phyloP scores from a whole-genome alignment of 2,113 vertebrate genomes.

The Anhinga rufa region DNA sequence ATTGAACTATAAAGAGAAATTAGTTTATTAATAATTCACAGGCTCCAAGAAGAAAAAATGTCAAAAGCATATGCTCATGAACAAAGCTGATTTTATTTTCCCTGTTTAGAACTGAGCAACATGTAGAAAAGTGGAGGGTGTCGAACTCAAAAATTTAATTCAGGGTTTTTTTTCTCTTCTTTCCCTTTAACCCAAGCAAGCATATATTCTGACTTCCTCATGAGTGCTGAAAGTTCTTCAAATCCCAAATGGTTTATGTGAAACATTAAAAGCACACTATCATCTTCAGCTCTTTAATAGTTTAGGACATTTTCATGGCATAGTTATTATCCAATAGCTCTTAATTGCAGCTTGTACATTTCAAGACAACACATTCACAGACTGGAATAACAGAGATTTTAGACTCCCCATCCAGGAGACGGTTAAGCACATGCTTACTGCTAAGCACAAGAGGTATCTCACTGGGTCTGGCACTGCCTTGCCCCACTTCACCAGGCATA shows the following conservation, averaged over 20 bases:
- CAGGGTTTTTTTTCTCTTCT: slow-evolving; percentile 54
- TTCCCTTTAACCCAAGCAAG: slow-evolving; percentile 70
- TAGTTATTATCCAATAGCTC: slow-evolving; percentile 72
- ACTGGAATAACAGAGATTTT: slow-evolving; percentile 44
- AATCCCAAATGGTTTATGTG: slow-evolving; percentile 72
- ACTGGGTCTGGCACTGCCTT: neutral
- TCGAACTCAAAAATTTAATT: slow-evolving; percentile 69
- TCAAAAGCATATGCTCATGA: slow-evolving; percentile 76
- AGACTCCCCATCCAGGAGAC: neutral
- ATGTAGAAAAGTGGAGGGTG: slow-evolving; percentile 49
- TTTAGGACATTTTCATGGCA: slow-evolving; percentile 73
- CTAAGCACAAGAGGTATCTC: neutral
- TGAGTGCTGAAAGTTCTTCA: slow-evolving; percentile 69
- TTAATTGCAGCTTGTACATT: slow-evolving; percentile 70
- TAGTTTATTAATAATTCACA: slow-evolving; percentile 86
- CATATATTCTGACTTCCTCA: slow-evolving; percentile 64
- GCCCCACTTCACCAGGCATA: neutral
- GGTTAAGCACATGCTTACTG: neutral
- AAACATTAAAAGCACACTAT: slow-evolving; percentile 73
- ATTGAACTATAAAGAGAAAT: slow-evolving; percentile 84
- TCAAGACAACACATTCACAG: slow-evolving; percentile 57
- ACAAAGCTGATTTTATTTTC: slow-evolving; percentile 79
- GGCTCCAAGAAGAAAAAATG: slow-evolving; percentile 73
- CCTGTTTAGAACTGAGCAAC: slow-evolving; percentile 65
- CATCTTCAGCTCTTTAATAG: slow-evolving; percentile 74